Base-by-base conservation (phyloP, 1,140 invertebrate genomes). In the Luehdorfia chinensis region DNA sequence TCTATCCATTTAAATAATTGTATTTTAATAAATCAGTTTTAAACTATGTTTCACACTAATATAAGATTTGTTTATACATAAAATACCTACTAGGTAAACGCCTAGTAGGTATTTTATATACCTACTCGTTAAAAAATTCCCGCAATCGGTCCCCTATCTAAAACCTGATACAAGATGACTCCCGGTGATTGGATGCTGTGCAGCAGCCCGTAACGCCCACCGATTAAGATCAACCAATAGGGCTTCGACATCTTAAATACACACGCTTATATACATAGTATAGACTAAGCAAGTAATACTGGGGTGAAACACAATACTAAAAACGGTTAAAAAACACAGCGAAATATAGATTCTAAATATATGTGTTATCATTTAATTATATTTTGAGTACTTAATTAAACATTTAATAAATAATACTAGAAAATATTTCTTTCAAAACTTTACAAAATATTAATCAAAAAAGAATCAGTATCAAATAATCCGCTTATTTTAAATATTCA, bases 71-170 rank as follows among this genome's bases (percentile, higher is more conserved):
- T n/a, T n/a, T n/a, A n/a, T n/a, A n/a, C n/a, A n/a, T n/a, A n/a
- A n/a, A n/a, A n/a, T n/a, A n/a, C n/a, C n/a, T n/a, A n/a, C n/a
- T n/a, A n/a, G n/a, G n/a, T n/a, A n/a, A n/a, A n/a, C n/a, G n/a
- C n/a, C n/a, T n/a, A n/a, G n/a, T n/a, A n/a, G n/a, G n/a, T n/a
- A n/a, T n/a, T n/a, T n/a, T n/a, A n/a, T n/a, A n/a, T 21, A 21
- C 19, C 19, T 21, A 21, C 19, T 2, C 19, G 6, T 21, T 21
- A 21, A 2, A 3, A 12, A 31, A 9, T 12, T 1, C 28, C 4
- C n/a, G 14, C 25, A 15, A 28, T 43, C 37, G 37, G 14, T 43
- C 37, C 37, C 37, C 37, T 25, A 43, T 43, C 37, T 43, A 39
- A 23, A 25, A 43, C 23, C 14, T 8, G 37, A 41, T 41, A 43